Conservation (phyloP, 2,113 vertebrate species). For the Chaetodon auriga region DNA sequence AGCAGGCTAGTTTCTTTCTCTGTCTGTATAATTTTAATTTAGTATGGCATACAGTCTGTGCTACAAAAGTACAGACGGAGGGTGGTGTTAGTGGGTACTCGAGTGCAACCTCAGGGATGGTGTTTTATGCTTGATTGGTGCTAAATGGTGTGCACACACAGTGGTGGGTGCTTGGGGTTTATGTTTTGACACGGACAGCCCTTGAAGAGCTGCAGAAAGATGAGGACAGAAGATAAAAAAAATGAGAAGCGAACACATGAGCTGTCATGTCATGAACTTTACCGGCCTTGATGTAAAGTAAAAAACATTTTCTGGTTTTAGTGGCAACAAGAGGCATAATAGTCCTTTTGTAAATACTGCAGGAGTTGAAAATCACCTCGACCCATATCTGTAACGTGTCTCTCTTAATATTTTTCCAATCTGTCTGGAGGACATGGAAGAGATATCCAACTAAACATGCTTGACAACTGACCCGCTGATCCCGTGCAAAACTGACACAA, state of each 20-base stretch:
- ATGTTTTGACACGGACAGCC: conserved; percentile 62
- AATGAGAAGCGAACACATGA: conserved; percentile 19
- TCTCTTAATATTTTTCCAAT: conserved; percentile 38
- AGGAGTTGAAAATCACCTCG: conserved; percentile 7
- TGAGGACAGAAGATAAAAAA: conserved; percentile 35
- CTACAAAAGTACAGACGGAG: conserved; percentile 11
- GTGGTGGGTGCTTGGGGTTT: conserved; percentile 40
- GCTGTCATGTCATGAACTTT: conserved; percentile 28
- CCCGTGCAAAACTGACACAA: conserved; percentile 8
- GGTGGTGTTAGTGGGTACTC: conserved; percentile 49
- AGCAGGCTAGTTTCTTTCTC: conserved; percentile 25
- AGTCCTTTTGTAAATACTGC: conserved; percentile 1
- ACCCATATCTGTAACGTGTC: conserved; percentile 32
- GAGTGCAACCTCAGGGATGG: conserved; percentile 57
- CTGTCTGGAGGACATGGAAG: conserved; percentile 13
- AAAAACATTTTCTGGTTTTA: conserved; percentile 12
- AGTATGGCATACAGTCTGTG: conserved; percentile 37
- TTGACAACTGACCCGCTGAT: conserved; percentile 4
- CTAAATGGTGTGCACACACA: conserved; percentile 70
- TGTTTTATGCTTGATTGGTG: conserved; percentile 75
- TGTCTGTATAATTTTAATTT: conserved; percentile 52
- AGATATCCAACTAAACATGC: conserved; percentile 15
- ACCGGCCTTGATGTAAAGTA: conserved; percentile 10
- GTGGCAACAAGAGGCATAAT: neutral
- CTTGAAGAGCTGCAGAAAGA: conserved; percentile 38